A percentile compares a stretch with the other conserved stretches of the same genome.
Evolutionary conservation across 2,797 vertebrate species (phyloP).

Genomic region (Platalea minor): DNA sequence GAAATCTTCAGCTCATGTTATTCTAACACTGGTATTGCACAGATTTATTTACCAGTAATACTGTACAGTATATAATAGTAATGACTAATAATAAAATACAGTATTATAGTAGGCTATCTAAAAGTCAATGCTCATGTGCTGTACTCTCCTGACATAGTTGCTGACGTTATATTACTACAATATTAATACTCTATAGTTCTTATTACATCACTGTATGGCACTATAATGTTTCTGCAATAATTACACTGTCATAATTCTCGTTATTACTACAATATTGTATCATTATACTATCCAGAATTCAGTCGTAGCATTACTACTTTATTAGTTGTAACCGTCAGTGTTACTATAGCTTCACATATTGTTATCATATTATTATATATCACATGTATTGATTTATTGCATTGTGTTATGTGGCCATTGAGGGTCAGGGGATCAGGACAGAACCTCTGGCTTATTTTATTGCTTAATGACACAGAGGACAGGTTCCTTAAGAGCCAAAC

Average conservation of each 20-base stretch:
- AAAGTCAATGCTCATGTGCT: neutral
- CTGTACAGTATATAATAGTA: fast-evolving
- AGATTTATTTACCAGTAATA: too few species aligned
- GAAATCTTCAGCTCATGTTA: neutral
- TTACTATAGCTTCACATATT: neutral
- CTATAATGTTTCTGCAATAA: neutral
- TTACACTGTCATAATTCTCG: neutral
- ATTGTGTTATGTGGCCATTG: neutral
- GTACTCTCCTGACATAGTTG: neutral
- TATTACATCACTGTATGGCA: neutral
- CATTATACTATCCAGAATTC: neutral
- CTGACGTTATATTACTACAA: neutral
- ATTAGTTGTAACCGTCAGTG: neutral
- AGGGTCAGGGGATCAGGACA: neutral
- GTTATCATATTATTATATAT: neutral
- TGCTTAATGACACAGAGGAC: neutral
- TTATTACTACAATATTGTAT: neutral
- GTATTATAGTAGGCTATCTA: neutral
- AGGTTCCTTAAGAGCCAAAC: neutral
- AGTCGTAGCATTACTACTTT: neutral
- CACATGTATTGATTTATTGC: neutral
- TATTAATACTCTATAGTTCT: neutral
- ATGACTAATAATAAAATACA: neutral
- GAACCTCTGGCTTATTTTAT: neutral
- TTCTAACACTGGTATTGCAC: neutral